These are phyloP conservation scores for Nomada goodeniana DNA, from an alignment of 2,888 invertebrate species.

Conservation along the genomic window DNA sequence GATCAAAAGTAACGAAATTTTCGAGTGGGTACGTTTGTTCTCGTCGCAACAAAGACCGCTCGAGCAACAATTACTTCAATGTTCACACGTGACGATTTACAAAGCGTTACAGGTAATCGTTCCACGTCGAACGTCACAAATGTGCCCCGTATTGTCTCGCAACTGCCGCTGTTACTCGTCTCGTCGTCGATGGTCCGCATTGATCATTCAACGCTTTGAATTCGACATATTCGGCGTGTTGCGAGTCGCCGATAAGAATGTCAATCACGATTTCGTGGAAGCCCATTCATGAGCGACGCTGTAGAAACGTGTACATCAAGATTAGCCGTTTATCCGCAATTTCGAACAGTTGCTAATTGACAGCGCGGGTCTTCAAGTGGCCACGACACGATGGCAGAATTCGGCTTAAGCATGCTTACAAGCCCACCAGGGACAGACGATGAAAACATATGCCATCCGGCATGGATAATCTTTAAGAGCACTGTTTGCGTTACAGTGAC, in stretches of 20 bases:
- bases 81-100: background rate
- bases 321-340: conserved; percentile 60
- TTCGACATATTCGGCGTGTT: conserved; percentile 9
- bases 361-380: conserved; percentile 51
- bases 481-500: conserved; percentile 9
- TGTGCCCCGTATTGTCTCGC: conserved; percentile 1
- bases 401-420: conserved; percentile 19
- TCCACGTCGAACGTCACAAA: background rate
- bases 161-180: background rate
- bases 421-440: background rate
- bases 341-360: conserved; percentile 49
- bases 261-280: conserved; percentile 27
- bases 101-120: background rate
- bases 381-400: conserved; percentile 36
- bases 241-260: conserved; percentile 7
- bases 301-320: conserved; percentile 42
- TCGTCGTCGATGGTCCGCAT: conserved; percentile 15
- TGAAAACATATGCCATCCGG: conserved; percentile 14
- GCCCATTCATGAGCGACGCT: background rate
- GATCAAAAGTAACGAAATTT: background rate
- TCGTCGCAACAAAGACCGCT: background rate
- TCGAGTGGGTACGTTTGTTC: background rate
- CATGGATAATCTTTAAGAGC: conserved; percentile 24
- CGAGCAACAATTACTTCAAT: background rate
- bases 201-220: conserved; percentile 11